Evolutionary conservation across 2,888 invertebrate genomes (phyloP).

Genomic region (Parapristionchus giblindavisi): DNA sequence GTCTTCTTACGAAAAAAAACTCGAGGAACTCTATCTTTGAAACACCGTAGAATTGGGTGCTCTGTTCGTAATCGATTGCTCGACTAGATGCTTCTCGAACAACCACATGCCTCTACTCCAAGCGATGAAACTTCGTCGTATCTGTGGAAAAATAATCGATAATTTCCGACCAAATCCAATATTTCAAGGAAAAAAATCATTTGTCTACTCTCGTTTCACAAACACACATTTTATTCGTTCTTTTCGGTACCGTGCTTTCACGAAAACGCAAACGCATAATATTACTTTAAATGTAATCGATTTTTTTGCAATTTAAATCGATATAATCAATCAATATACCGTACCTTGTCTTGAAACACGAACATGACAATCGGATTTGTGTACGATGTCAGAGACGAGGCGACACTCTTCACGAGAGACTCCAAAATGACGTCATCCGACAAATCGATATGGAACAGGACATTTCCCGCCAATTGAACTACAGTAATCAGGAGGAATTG

Average conservation of each 20-base stretch:
- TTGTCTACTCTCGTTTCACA: too few species aligned
- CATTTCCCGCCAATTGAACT: neutral
- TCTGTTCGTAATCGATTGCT: too few species aligned
- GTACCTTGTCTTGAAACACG: neutral
- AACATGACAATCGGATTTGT: constrained; percentile 19
- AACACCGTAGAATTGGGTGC: too few species aligned
- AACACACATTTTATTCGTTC: too few species aligned
- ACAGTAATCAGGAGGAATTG: constrained; percentile 3
- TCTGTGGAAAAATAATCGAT: neutral
- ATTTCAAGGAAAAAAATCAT: too few species aligned
- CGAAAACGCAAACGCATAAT: neutral
- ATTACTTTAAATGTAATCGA: neutral
- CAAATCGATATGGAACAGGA: neutral
- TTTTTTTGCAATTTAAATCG: neutral
- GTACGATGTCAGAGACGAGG: constrained; percentile 7
- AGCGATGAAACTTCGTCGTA: neutral
- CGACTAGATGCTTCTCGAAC: neutral
- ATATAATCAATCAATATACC: neutral
- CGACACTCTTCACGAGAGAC: too few species aligned
- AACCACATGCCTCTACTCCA: neutral
- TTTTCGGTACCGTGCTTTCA: too few species aligned
- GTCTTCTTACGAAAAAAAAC: too few species aligned
- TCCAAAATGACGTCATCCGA: neutral
- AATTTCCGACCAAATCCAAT: too few species aligned
- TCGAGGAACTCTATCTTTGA: too few species aligned